A percentile compares a stretch with the other conserved stretches of the same genome.
phyloP scores from a whole-genome alignment of 53 echinoderm and acorn worm genomes.

The Paracentrotus lividus region DNA sequence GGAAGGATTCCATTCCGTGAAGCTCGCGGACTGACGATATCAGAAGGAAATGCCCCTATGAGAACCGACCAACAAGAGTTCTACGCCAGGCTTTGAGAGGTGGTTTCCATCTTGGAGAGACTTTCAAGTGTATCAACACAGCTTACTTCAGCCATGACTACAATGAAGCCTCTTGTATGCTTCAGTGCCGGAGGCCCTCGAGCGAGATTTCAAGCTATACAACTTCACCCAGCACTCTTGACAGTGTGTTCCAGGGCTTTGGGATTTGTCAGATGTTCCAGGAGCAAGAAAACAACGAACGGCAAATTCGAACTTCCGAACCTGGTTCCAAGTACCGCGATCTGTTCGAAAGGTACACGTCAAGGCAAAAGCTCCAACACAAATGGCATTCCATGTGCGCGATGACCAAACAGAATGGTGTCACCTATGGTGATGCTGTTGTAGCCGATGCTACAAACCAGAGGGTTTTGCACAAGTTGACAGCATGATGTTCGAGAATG shows the following conservation, averaged over 20 bases:
- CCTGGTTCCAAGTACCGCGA: conserved; percentile 94
- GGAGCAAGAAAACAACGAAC: conserved; percentile 84
- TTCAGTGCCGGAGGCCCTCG: conserved; percentile 86
- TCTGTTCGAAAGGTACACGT: conserved; percentile 86
- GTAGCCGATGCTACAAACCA: conserved; percentile 95
- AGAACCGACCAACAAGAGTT: conserved; percentile 90
- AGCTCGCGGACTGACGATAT: conserved; percentile 91
- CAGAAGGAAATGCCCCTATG: conserved; percentile 90
- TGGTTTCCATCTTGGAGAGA: conserved; percentile 94
- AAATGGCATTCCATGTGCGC: conserved; percentile 87
- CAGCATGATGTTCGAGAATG: conserved; percentile 89
- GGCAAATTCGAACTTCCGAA: conserved; percentile 77
- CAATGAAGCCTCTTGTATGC: conserved; percentile 92
- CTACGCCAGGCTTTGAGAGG: conserved; percentile 88
- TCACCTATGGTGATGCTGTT: conserved; percentile 83
- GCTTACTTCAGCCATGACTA: conserved; percentile 96
- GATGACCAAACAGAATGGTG: conserved; percentile 81
- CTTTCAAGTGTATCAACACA: conserved; percentile 86
- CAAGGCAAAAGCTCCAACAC: conserved; percentile 86
- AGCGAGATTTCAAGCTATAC: conserved; percentile 88
- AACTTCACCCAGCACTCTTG: conserved; percentile 93
- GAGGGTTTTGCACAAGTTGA: conserved; percentile 94
- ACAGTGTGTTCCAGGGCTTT: conserved; percentile 93
- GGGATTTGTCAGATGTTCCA: conserved; percentile 95
- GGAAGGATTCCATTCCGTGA: conserved; percentile 82